Evolutionary conservation across 2,797 vertebrate species (phyloP).

Genomic region (Macropus fuliginosus): DNA sequence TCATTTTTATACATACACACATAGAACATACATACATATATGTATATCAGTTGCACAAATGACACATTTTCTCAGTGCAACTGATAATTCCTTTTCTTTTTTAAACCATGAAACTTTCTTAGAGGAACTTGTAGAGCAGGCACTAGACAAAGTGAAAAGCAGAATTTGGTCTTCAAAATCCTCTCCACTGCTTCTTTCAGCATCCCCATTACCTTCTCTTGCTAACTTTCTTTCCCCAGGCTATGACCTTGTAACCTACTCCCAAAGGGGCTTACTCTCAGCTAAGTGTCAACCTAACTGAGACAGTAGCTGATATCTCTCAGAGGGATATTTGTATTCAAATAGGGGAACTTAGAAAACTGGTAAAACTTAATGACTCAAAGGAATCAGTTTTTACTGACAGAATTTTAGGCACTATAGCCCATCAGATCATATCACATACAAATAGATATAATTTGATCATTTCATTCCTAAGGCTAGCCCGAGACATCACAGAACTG

Average conservation of each 20-base stretch:
- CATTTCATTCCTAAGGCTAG: background rate
- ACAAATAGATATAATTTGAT: background rate
- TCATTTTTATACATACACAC: background rate
- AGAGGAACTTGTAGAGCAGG: background rate
- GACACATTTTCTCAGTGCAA: background rate
- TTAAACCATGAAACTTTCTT: background rate
- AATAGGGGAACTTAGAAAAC: background rate
- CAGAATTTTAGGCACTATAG: background rate
- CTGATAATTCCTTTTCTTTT: background rate
- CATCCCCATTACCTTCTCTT: background rate
- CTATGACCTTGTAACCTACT: background rate
- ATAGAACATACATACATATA: background rate
- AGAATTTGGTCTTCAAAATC: background rate
- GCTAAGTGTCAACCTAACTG: background rate
- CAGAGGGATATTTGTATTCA: background rate
- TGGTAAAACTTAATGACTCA: background rate
- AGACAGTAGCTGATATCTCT: background rate
- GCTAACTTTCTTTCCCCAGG: background rate
- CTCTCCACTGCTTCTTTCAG: background rate
- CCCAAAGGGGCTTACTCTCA: background rate
- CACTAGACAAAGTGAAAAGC: background rate
- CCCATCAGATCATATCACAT: background rate
- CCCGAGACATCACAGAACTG: background rate
- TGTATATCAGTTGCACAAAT: background rate
- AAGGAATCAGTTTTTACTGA: background rate